Evolutionary conservation across 2,797 vertebrate species (phyloP), one percentile per base, ranked within the genome.

Genomic region (Sarcoramphus papa): DNA sequence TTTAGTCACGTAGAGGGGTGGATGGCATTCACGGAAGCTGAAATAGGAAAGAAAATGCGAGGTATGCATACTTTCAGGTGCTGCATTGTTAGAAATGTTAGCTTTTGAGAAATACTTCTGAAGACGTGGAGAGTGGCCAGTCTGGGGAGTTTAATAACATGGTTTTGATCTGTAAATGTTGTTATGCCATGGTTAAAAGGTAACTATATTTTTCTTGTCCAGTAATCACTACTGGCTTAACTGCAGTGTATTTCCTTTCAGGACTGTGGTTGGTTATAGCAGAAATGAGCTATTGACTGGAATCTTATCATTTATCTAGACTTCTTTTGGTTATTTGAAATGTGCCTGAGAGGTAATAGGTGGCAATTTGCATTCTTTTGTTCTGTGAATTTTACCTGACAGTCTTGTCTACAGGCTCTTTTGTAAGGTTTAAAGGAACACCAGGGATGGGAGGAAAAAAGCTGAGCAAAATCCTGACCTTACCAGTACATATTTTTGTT

Each of bases 271-370:
- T 97, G 93, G 94, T 97, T 95, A 74, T 74, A 96, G 96, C 78
- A 96, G 92, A 97, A 98, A 95, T 97, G 96, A 97, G 93, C 96
- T 97, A 97, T 98, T 97, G 96, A 97, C 97, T 90, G 53, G 73
- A 92, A 79, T 96, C 93, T 97, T 96, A 97, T 97, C 97, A 96
- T 97, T 98, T 97, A 97, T 97, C 96, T 96, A 63, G 91, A 91
- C 92, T 95, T 93, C 91, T 92, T 97, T 85, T 96, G 97, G 97
- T 97, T 98, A 98, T 98, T 98, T 97, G 97, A 98, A 98, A 96
- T 97, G 96, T 94, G 96, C 95, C 96, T 93, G 83, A 94, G 94
- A 98, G 95, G 95, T 96, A 96, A 97, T 96, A 95, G 95, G 88
- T 95, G 96, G 95, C 88, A 96, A 97, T 98, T 98, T 98, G 93